These are phyloP conservation scores for Platyrinchus mystaceus DNA, from an alignment of 2,797 vertebrate species.

Conservation along the genomic window DNA sequence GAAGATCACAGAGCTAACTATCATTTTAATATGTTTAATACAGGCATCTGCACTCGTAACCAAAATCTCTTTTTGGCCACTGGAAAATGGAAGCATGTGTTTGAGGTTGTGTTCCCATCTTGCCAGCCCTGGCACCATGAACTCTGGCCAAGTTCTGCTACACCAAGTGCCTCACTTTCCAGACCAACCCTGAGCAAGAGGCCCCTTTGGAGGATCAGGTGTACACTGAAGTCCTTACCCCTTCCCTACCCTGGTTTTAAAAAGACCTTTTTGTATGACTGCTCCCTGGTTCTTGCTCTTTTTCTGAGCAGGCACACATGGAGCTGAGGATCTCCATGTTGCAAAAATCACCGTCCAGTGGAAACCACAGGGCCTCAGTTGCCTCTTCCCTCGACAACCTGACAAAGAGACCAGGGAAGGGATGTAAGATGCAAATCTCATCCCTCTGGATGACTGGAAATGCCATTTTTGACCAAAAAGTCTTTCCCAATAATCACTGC, in stretches of 20 bases:
- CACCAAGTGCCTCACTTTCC: neutral
- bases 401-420: neutral
- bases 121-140: neutral
- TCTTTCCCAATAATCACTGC: neutral
- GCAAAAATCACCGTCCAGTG: accelerated
- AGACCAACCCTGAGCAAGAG: neutral
- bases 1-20: neutral
- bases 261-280: neutral
- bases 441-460: neutral
- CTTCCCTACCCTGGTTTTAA: neutral
- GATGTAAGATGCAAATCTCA: neutral
- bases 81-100: neutral
- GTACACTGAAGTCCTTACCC: neutral
- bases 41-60: neutral
- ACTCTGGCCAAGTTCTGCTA: neutral
- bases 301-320: neutral
- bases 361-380: neutral
- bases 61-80: neutral
- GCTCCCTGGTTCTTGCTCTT: neutral
- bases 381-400: neutral
- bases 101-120: neutral
- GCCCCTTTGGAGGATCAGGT: neutral
- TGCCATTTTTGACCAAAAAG: neutral
- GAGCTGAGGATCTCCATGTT: accelerated
- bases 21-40: neutral